Evolutionary conservation across 2,888 invertebrate genomes (phyloP).

Genomic region (Nephrotoma flavescens): DNA sequence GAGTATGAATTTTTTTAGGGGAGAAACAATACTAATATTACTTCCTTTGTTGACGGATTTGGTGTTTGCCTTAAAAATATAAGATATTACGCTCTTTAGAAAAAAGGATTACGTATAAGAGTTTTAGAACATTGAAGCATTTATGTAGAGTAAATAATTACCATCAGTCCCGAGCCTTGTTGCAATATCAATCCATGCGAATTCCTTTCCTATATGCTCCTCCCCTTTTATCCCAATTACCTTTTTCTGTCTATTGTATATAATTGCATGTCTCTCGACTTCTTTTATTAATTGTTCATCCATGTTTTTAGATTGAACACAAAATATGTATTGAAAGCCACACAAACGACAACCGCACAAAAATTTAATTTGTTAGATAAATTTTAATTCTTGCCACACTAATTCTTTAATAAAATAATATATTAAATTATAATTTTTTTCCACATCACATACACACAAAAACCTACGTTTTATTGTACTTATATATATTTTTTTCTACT

Average conservation of each 20-base stretch:
- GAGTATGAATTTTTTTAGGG: neutral
- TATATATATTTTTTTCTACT: neutral
- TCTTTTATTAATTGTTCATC: conserved; percentile 31
- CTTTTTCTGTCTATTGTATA: conserved; percentile 31
- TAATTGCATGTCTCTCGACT: conserved; percentile 30
- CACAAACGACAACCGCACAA: conserved; percentile 8
- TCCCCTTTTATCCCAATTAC: conserved; percentile 19
- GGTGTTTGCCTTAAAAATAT: neutral
- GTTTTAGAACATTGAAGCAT: neutral
- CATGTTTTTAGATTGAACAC: conserved; percentile 20
- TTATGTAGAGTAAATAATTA: conserved; percentile 13
- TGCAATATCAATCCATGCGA: conserved; percentile 29
- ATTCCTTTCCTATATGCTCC: conserved; percentile 31
- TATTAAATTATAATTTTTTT: neutral
- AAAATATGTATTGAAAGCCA: neutral
- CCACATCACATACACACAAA: neutral
- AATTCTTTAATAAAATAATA: neutral
- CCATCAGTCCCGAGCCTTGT: conserved; percentile 28
- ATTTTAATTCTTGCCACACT: neutral
- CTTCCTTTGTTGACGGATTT: neutral
- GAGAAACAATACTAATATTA: neutral
- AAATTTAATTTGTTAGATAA: neutral
- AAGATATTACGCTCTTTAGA: neutral
- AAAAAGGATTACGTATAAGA: neutral
- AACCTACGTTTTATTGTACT: neutral